Conservation (phyloP, 1,140 invertebrate genomes). For the Spodoptera frugiperda region DNA sequence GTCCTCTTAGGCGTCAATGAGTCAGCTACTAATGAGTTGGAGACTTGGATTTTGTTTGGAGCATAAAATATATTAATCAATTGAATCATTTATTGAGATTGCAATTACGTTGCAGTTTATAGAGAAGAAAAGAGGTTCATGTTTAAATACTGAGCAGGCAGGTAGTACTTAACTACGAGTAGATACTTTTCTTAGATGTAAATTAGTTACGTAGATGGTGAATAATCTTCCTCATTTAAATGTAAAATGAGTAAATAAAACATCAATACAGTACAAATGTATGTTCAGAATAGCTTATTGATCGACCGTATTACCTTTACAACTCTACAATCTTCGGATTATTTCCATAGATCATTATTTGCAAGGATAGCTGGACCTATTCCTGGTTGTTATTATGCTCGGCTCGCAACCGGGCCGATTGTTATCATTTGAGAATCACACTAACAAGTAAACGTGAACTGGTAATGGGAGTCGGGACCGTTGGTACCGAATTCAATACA, state of each 20-base stretch:
- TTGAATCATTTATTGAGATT: no score
- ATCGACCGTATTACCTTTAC: conserved; percentile 2
- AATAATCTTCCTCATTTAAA: no score
- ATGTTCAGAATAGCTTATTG: conserved; percentile 2
- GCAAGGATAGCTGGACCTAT: conserved; percentile 35
- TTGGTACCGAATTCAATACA: conserved; percentile 79
- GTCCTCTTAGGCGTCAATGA: conserved; percentile 25
- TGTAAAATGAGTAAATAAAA: no score
- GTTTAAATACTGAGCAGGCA: no score
- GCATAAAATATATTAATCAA: no score
- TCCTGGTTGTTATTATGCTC: conserved; percentile 42
- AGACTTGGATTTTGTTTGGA: no score
- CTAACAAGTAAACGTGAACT: conserved; percentile 76
- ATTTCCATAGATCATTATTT: conserved; percentile 38
- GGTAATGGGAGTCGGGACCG: conserved; percentile 67
- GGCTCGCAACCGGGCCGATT: conserved; percentile 58
- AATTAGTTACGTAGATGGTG: no score
- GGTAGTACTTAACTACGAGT: no score
- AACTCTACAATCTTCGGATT: conserved; percentile 10
- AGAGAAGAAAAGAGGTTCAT: no score
- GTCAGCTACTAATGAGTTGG: background rate
- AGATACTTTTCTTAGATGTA: no score
- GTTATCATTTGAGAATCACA: conserved; percentile 81
- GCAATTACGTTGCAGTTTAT: no score
- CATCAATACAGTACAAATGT: background rate